phyloP scores from a whole-genome alignment of 2,888 invertebrate species.

The Theodoxus fluviatilis region DNA sequence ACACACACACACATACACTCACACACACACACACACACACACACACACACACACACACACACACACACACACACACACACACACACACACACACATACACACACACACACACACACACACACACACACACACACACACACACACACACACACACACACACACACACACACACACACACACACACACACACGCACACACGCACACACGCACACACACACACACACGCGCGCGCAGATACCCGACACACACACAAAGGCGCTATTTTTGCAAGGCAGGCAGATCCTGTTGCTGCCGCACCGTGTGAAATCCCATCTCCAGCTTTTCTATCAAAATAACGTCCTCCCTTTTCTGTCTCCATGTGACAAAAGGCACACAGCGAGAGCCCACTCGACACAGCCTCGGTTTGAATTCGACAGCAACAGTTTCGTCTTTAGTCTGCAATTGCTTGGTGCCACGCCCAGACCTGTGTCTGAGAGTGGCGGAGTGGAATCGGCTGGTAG shows the following conservation, averaged over 20 bases:
- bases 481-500: too few relatives aligned
- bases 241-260: neutral
- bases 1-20: neutral
- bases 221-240: neutral
- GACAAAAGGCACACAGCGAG: neutral
- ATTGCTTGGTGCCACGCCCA: too few relatives aligned
- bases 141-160: neutral
- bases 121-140: neutral
- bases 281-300: too few relatives aligned
- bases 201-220: constrained; percentile 12
- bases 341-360: too few relatives aligned
- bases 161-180: neutral
- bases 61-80: constrained; percentile 12
- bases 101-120: constrained; percentile 18
- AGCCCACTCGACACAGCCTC: too few relatives aligned
- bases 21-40: neutral
- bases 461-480: too few relatives aligned
- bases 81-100: neutral
- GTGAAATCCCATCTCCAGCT: too few relatives aligned
- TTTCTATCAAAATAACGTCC: too few relatives aligned
- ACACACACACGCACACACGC: constrained; percentile 12
- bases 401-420: too few relatives aligned
- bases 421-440: too few relatives aligned
- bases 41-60: constrained; percentile 1
- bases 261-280: too few relatives aligned